phyloP scores from a whole-genome alignment of 35 echinoderm and acorn worm genomes.

The Lytechinus pictus region DNA sequence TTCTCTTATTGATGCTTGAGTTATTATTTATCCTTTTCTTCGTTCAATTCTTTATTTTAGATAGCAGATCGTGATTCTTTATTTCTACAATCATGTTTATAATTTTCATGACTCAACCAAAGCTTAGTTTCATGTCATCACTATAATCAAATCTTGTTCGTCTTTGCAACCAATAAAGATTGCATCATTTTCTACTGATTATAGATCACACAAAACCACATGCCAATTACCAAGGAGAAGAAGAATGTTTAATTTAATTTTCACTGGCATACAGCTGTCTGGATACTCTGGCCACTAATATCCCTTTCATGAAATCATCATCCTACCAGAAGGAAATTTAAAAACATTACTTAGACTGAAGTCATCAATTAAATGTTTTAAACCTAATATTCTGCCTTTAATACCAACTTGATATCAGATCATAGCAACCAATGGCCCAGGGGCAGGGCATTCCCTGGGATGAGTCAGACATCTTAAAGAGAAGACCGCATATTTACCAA shows the following conservation, averaged over 20 bases:
- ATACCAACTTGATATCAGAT: background rate
- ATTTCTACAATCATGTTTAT: too few relatives aligned
- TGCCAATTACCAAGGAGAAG: background rate
- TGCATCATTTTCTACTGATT: background rate
- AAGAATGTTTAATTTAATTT: background rate
- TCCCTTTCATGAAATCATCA: background rate
- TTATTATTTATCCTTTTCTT: too few relatives aligned
- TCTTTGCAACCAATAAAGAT: background rate
- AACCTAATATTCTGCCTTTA: conserved; percentile 6
- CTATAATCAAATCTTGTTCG: background rate
- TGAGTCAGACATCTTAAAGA: background rate
- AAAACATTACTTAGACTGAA: background rate
- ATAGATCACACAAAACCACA: background rate
- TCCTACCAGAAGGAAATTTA: background rate
- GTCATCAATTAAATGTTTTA: background rate
- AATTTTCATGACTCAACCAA: background rate
- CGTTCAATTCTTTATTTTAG: too few relatives aligned
- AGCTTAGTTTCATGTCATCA: background rate
- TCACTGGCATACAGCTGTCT: too few relatives aligned
- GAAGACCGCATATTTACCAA: background rate
- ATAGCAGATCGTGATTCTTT: too few relatives aligned
- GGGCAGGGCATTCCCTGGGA: background rate
- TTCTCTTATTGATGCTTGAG: too few relatives aligned
- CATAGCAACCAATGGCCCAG: background rate
- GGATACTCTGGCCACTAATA: background rate